Conservation (phyloP, 1,140 invertebrate species). For the Aphis craccivora region DNA sequence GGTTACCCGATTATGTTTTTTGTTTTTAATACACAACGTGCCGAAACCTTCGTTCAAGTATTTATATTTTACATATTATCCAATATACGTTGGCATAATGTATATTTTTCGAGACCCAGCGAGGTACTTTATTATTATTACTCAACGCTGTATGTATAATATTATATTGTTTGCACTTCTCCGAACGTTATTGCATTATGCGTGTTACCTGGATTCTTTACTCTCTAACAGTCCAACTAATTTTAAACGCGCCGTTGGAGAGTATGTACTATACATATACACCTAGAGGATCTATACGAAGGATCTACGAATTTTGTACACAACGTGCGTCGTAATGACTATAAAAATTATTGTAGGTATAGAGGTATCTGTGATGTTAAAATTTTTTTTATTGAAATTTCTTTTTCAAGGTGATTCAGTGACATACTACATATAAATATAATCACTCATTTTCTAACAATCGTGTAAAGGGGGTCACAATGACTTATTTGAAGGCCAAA, state of each 20-base stretch:
- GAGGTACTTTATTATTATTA: constrained; percentile 8
- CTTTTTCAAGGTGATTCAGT: background rate
- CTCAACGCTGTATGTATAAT: background rate
- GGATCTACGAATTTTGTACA: background rate
- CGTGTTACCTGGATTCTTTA: background rate
- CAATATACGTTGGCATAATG: background rate
- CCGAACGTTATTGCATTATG: background rate
- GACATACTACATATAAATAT: background rate
- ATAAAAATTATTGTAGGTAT: background rate
- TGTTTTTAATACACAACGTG: background rate
- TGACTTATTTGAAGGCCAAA: background rate
- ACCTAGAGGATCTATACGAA: background rate
- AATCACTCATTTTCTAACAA: constrained; percentile 1
- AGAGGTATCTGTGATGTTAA: too few species aligned
- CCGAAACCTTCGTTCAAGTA: background rate
- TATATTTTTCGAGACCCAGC: background rate
- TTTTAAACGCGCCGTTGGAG: background rate
- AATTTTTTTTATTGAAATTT: constrained; percentile 14
- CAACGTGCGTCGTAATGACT: background rate
- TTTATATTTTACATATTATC: background rate
- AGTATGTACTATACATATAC: background rate
- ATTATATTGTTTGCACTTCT: constrained; percentile 15
- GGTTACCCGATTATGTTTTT: background rate
- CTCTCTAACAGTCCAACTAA: background rate
- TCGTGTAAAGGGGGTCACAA: constrained; percentile 9